Conservation (phyloP, 2,113 vertebrate genomes). For the Stigmatopora nigra region DNA sequence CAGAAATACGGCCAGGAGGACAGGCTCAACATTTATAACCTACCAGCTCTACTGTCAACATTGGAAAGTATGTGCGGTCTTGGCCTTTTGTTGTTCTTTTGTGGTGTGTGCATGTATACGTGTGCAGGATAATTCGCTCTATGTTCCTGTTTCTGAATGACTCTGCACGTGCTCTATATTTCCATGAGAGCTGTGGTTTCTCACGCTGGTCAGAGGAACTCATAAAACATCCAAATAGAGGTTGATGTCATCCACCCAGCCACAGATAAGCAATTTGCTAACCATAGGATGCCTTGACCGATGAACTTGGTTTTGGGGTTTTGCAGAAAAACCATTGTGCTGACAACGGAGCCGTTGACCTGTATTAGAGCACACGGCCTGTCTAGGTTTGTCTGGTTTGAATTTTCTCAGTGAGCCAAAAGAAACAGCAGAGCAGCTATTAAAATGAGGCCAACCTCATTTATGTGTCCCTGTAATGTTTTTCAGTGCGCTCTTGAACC, state of each 20-base stretch:
- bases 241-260: constrained; percentile 59
- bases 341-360: constrained; percentile 49
- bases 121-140: not conserved
- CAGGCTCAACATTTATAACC: constrained; percentile 50
- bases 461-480: constrained; percentile 64
- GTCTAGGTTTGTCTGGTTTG: constrained; percentile 24
- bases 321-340: constrained; percentile 34
- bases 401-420: constrained; percentile 49
- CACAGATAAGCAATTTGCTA: constrained; percentile 48
- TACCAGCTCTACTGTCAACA: constrained; percentile 37
- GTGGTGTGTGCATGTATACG: constrained; percentile 7
- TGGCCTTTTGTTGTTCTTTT: constrained; percentile 2
- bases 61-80: constrained; percentile 56
- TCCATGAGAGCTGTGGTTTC: constrained; percentile 47
- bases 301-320: constrained; percentile 42
- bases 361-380: constrained; percentile 34
- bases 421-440: constrained; percentile 58
- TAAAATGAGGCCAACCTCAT: constrained; percentile 47
- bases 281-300: constrained; percentile 28
- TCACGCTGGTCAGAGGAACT: constrained; percentile 53
- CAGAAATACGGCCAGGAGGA: constrained; percentile 44
- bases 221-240: constrained; percentile 56
- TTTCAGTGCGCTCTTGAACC: constrained; percentile 63
- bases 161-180: constrained; percentile 10
- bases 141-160: not conserved